These are phyloP conservation scores for Epistrophella euchroma DNA, from an alignment of 2,888 invertebrate genomes.

Conservation along the genomic window DNA sequence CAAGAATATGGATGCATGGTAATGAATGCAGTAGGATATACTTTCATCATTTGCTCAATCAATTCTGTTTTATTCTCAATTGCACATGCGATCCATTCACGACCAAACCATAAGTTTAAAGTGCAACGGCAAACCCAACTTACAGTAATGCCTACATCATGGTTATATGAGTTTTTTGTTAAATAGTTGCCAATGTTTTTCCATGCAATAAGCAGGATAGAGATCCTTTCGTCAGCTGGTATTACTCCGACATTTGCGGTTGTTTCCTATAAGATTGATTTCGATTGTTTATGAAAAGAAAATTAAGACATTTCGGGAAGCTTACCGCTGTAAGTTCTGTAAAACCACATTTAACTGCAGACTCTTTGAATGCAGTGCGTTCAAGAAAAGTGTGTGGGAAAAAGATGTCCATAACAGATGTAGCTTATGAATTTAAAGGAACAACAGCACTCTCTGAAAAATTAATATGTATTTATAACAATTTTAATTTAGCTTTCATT, in stretches of 20 bases:
- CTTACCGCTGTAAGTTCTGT: constrained; percentile 80
- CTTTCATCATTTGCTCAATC: constrained; percentile 69
- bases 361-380: constrained; percentile 44
- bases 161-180: constrained; percentile 35
- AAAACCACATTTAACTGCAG: constrained; percentile 79
- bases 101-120: constrained; percentile 65
- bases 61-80: constrained; percentile 48
- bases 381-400: constrained; percentile 44
- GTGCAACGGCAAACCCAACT: constrained; percentile 56
- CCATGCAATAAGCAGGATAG: constrained; percentile 57
- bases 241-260: constrained; percentile 37
- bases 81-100: constrained; percentile 60
- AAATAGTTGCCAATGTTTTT: constrained; percentile 56
- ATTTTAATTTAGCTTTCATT: too few species aligned
- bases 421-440: background rate
- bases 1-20: constrained; percentile 61
- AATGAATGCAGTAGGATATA: constrained; percentile 62
- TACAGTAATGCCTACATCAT: constrained; percentile 33
- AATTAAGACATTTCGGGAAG: background rate
- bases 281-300: background rate
- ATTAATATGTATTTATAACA: background rate
- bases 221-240: constrained; percentile 44
- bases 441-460: background rate
- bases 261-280: constrained; percentile 41
- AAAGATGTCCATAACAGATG: constrained; percentile 49